Evolutionary conservation across 2,797 vertebrate species (phyloP).

Genomic region (Acanthiza pusilla): DNA sequence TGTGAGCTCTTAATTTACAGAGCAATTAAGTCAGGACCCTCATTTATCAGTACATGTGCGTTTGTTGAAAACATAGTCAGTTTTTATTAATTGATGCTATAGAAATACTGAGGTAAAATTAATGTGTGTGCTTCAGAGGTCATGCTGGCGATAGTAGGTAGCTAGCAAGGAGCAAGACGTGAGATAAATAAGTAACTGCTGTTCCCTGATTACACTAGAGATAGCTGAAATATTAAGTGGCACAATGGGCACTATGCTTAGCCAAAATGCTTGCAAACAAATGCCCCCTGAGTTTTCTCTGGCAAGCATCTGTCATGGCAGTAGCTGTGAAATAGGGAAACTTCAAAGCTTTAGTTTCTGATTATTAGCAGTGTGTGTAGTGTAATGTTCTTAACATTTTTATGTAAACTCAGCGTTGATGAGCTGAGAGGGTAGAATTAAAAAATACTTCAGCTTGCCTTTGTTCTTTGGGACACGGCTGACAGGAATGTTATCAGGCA

Average conservation of each 20-base stretch:
- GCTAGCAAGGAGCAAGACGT: conserved; percentile 76
- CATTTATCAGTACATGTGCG: conserved; percentile 96
- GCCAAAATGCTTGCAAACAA: conserved; percentile 74
- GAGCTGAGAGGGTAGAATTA: conserved; percentile 76
- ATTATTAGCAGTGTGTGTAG: conserved; percentile 72
- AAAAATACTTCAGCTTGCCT: conserved; percentile 75
- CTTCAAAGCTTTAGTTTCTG: conserved; percentile 75
- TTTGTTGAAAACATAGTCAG: conserved; percentile 93
- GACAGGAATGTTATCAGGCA: conserved; percentile 63
- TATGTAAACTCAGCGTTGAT: conserved; percentile 75
- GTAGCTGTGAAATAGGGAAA: conserved; percentile 70
- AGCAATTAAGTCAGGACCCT: conserved; percentile 97
- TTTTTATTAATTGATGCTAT: conserved; percentile 97
- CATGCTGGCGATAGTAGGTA: conserved; percentile 77
- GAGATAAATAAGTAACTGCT: conserved; percentile 87
- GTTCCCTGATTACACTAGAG: conserved; percentile 76
- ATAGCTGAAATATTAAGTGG: conserved; percentile 77
- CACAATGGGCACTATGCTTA: conserved; percentile 73
- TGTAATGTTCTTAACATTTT: conserved; percentile 76
- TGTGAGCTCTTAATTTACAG: conserved; percentile 99
- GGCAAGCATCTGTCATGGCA: conserved; percentile 82
- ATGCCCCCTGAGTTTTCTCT: conserved; percentile 75
- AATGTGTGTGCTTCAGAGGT: conserved; percentile 92
- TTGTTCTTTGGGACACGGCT: conserved; percentile 69
- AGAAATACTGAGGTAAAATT: conserved; percentile 91